Conservation (phyloP, 2,888 invertebrate species). For the Eristalis intricaria region DNA sequence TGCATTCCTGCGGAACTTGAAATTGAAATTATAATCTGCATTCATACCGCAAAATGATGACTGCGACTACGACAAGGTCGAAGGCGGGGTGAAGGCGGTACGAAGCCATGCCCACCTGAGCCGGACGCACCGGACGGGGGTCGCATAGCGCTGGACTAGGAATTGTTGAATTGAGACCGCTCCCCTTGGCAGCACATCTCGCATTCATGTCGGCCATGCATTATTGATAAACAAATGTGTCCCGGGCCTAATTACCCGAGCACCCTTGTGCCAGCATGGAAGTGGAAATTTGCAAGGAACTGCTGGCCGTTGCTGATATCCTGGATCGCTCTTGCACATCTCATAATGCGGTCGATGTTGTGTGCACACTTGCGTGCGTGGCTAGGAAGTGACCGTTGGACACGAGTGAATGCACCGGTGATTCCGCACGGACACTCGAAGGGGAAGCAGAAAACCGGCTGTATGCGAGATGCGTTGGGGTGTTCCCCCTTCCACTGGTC, state of each 20-base stretch:
- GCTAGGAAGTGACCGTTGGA: constrained; percentile 62
- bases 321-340: constrained; percentile 42
- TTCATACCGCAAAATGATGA: constrained; percentile 53
- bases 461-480: neutral
- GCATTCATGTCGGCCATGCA: constrained; percentile 51
- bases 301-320: constrained; percentile 20
- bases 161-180: constrained; percentile 52
- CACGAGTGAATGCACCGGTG: constrained; percentile 58
- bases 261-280: constrained; percentile 9
- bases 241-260: constrained; percentile 58
- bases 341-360: constrained; percentile 44
- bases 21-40: constrained; percentile 66
- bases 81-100: neutral
- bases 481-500: neutral
- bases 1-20: constrained; percentile 54
- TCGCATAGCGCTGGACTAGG: neutral
- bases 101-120: constrained; percentile 27
- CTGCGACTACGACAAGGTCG: neutral
- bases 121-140: neutral
- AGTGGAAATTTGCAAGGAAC: neutral
- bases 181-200: constrained; percentile 29
- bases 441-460: constrained; percentile 34
- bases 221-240: constrained; percentile 70
- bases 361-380: constrained; percentile 46
- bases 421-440: constrained; percentile 55